Base-by-base conservation (phyloP, 2,888 invertebrate genomes). In the Spodoptera exigua region DNA sequence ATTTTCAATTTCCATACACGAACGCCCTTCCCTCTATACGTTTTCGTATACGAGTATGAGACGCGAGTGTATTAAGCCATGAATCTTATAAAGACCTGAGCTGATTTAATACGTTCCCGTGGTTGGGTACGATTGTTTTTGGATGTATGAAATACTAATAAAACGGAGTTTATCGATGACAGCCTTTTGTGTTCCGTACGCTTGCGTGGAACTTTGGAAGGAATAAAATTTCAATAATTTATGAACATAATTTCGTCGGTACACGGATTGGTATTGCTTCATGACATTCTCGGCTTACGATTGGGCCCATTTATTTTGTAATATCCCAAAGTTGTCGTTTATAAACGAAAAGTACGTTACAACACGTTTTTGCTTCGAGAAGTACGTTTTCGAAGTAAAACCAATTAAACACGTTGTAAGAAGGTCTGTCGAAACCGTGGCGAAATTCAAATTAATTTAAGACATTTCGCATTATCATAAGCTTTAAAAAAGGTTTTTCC, bases 1-100 rank as follows among this genome's bases (percentile, higher is more conserved):
- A 94, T 93, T 94, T 93, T 93, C 93, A 93, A 94, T 94, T 93
- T 93, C 92, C 92, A 92, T 92, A 92, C 91, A 90, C 90, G 89
- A 89, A 87, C 91, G 85, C 88, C 88, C 90, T 89, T 85, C 68
- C 45, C 84, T 85, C 87, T 90, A 82, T 88, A 89, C 86, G 83
- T 89, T 89, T 89, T 89, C 87, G 87, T 89, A 85, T 88, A 86
- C 83, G 82, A 86, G 85, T 89, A 87, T 87, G 88, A 88, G 86
- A 83, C 80, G 84, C 79, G 87, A 87, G 89, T 90, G 90, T 91
- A 92, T 91, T 90, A 93, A 90, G 88, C 87, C 86, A 89, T 92
- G 92, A 93, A 91, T 92, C 92, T 91, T 90, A 86, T 90, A 92
- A 91, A 91, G 89, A 89, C 85, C 83, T 84, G 84, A 79, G 81